Conservation (phyloP, 2,113 vertebrate species). For the Vombatus ursinus region DNA sequence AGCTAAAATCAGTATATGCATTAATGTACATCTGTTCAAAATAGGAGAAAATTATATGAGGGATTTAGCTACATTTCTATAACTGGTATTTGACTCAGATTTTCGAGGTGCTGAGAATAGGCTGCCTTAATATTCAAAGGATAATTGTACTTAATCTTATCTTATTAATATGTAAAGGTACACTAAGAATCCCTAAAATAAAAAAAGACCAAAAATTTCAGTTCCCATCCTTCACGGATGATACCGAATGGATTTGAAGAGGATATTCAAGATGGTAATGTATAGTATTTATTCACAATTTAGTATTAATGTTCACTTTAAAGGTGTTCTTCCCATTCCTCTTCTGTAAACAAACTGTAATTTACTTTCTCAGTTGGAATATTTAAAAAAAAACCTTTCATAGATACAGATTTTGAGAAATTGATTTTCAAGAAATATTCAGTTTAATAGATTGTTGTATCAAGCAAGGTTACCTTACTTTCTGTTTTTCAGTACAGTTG, state of each 20-base stretch:
- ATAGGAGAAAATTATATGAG: background rate
- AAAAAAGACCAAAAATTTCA: background rate
- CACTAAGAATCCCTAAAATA: background rate
- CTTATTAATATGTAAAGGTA: background rate
- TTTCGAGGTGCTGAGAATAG: background rate
- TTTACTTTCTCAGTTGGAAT: background rate
- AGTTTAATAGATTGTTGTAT: background rate
- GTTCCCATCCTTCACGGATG: background rate
- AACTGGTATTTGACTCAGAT: background rate
- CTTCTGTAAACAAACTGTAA: background rate
- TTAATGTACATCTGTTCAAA: constrained; percentile 19
- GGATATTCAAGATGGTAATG: background rate
- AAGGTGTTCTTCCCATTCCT: background rate
- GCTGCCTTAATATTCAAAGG: background rate
- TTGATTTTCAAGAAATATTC: background rate
- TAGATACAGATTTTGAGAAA: background rate
- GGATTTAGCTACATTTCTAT: background rate
- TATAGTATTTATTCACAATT: background rate
- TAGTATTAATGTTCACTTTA: background rate
- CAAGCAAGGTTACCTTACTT: background rate
- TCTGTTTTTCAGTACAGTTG: background rate
- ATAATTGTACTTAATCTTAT: background rate
- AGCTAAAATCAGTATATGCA: background rate
- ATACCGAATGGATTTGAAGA: background rate
- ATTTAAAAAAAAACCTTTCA: background rate